Conservation (phyloP, 2,113 vertebrate genomes). For the Platichthys flesus region DNA sequence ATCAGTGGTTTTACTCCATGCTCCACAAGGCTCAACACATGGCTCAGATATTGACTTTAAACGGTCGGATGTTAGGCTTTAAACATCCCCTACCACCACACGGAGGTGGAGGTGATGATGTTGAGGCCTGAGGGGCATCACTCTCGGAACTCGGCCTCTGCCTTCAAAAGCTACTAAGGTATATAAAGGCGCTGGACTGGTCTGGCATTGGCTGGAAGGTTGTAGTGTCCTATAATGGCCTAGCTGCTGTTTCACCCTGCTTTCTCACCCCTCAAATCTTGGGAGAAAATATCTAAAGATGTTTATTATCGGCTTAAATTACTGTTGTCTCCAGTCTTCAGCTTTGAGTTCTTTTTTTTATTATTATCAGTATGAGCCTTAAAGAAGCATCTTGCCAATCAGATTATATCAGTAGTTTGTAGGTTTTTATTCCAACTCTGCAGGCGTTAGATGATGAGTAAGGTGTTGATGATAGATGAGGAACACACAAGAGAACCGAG, state of each 20-base stretch:
- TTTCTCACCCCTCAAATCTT: constrained; percentile 12
- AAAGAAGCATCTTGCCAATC: constrained; percentile 47
- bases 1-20: constrained; percentile 48
- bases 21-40: constrained; percentile 20
- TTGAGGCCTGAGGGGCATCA: background rate
- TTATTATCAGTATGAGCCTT: constrained; percentile 41
- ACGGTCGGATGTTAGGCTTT: constrained; percentile 4
- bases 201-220: constrained; percentile 30
- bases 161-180: constrained; percentile 35
- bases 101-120: constrained; percentile 15
- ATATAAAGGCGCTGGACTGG: constrained; percentile 18
- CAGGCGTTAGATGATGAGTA: constrained; percentile 4
- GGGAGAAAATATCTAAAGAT: constrained; percentile 2
- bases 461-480: constrained; percentile 2
- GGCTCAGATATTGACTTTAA: constrained; percentile 18
- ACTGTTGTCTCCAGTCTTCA: constrained; percentile 12
- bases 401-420: constrained; percentile 36
- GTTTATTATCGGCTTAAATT: constrained; percentile 23
- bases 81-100: background rate
- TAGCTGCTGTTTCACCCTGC: constrained; percentile 44
- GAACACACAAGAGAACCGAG: constrained; percentile 4
- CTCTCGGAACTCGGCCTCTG: constrained; percentile 24
- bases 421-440: constrained; percentile 27
- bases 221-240: constrained; percentile 23
- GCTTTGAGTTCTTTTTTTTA: constrained; percentile 10